These are phyloP conservation scores for Ciconia maguari DNA, from an alignment of 2,113 vertebrate species.

Conservation along the genomic window DNA sequence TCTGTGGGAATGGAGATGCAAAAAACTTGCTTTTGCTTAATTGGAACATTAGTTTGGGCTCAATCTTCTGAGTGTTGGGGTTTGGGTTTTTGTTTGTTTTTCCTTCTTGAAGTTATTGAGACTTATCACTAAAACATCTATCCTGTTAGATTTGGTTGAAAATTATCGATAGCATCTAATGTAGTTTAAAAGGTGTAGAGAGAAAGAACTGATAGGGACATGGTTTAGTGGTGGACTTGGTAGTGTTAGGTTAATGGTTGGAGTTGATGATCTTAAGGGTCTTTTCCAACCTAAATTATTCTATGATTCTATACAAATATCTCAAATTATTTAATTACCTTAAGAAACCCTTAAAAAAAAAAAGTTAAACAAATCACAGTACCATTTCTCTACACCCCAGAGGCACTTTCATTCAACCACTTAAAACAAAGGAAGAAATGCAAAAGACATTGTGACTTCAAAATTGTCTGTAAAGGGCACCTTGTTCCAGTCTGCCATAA, in stretches of 20 bases:
- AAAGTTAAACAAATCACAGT: background rate
- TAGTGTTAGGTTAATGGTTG: background rate
- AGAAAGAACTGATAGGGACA: background rate
- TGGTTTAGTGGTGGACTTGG: background rate
- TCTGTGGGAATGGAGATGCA: background rate
- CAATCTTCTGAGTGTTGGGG: background rate
- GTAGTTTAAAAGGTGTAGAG: background rate
- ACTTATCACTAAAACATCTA: background rate
- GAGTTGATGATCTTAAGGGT: background rate
- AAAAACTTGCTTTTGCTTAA: background rate
- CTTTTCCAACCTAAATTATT: background rate
- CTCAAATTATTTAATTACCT: background rate
- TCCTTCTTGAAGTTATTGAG: background rate
- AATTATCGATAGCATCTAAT: background rate
- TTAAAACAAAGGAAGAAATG: background rate
- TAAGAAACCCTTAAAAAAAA: background rate
- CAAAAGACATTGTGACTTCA: background rate
- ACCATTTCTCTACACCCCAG: background rate
- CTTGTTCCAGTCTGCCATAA: background rate
- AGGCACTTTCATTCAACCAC: background rate
- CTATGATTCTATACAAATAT: background rate
- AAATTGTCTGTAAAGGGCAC: background rate
- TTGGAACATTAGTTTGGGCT: background rate
- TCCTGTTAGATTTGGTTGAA: background rate
- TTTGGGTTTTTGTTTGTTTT: background rate